These are phyloP conservation scores for Syritta pipiens DNA, from an alignment of 2,888 invertebrate genomes.

Conservation along the genomic window DNA sequence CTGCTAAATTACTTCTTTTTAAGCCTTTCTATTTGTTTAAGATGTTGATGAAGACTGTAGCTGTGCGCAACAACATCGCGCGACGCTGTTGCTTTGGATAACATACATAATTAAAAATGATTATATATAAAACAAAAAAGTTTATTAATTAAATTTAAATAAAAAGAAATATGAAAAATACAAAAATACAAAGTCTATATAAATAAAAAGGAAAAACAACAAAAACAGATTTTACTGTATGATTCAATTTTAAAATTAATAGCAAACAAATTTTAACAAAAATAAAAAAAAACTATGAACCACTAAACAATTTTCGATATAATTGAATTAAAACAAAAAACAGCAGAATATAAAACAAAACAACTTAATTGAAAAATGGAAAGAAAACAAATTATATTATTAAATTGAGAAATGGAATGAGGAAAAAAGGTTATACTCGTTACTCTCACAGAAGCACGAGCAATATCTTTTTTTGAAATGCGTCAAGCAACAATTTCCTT, in stretches of 20 bases:
- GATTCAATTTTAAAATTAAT: conserved; percentile 66
- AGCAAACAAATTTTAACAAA: conserved; percentile 70
- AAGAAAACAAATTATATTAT: conserved; percentile 72
- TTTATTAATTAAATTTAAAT: conserved; percentile 71
- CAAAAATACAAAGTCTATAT: conserved; percentile 64
- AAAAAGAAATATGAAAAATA: conserved; percentile 69
- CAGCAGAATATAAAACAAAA: conserved; percentile 62
- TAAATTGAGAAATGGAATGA: conserved; percentile 73
- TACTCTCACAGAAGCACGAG: no score
- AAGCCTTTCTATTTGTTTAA: conserved; percentile 82
- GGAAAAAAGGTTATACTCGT: no score
- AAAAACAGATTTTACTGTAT: conserved; percentile 68
- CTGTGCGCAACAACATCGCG: conserved; percentile 81
- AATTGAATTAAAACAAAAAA: conserved; percentile 68
- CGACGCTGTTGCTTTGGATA: conserved; percentile 80
- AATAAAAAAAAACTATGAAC: conserved; percentile 73
- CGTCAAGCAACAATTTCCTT: no score
- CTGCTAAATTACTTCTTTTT: conserved; percentile 84
- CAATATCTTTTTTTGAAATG: no score
- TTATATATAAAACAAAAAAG: conserved; percentile 74
- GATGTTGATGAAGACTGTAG: conserved; percentile 83
- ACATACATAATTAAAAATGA: conserved; percentile 73
- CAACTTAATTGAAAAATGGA: conserved; percentile 66
- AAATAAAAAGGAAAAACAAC: conserved; percentile 58
- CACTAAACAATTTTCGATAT: conserved; percentile 68